Conservation (phyloP, 2,113 vertebrate genomes). For the Arenaria interpres region DNA sequence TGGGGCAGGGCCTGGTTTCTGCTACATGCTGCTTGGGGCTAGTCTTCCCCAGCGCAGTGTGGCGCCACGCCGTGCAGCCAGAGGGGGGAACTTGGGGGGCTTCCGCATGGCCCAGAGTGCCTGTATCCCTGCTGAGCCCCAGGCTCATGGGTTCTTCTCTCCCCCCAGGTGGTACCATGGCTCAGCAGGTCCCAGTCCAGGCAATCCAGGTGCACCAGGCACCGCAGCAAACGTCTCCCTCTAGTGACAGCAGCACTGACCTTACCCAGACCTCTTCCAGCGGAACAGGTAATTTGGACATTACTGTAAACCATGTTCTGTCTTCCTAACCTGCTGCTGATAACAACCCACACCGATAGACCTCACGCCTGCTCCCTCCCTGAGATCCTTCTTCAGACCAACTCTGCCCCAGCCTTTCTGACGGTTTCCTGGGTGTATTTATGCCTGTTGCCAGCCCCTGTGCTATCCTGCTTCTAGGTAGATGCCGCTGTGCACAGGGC, state of each 20-base stretch:
- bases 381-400: neutral
- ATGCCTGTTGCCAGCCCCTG: neutral
- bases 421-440: neutral
- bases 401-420: neutral
- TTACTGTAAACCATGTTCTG: neutral
- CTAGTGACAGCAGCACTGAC: slow-evolving; percentile 90
- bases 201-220: slow-evolving; percentile 94
- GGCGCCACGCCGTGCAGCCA: neutral
- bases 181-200: slow-evolving; percentile 94
- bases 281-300: slow-evolving; percentile 82
- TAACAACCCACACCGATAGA: neutral
- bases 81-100: neutral
- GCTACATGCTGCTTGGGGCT: neutral
- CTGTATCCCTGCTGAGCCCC: neutral
- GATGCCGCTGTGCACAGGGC: neutral
- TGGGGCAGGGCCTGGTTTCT: neutral
- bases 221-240: slow-evolving; percentile 84
- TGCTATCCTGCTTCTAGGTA: neutral
- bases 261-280: slow-evolving; percentile 91
- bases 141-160: slow-evolving; percentile 11
- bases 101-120: neutral
- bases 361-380: neutral
- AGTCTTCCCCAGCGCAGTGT: neutral
- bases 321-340: neutral
- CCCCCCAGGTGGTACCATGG: slow-evolving; percentile 84